Base-by-base conservation (phyloP, 2,797 vertebrate species). In the Ctenosaura bakeri region DNA sequence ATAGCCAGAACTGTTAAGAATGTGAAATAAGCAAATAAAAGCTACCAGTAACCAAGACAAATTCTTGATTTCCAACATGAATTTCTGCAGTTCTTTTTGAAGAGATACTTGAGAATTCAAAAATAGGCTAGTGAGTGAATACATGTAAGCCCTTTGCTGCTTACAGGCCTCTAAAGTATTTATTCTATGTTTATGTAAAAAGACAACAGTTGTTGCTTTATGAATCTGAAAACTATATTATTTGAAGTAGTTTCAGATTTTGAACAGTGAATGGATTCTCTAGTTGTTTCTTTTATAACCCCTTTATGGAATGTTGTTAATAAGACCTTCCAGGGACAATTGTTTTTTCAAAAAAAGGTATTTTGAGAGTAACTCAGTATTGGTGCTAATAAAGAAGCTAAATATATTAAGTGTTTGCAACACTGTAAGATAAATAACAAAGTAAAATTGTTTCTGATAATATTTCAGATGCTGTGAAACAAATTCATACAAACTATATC, bases 401-500 rank as follows among this genome's bases (percentile, higher is more conserved):
- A 54, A 66, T 87, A 35, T 52, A 69, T 83, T 69, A 90, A 76
- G 22, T 56, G 6, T 80, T 81, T 81, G 1, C 12, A 85, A 42
- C 35, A 77, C 42, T 78, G 18, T 29, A 9, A 87, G 71, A 5
- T 77, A 88, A 90, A 14, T 46, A 85, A 29, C 84, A 92, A 93
- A 7, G 80, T 96, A 89, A 96, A 94, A 95, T 81, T 95, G 71
- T 94, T 92, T 91, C 13, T 87, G 82, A 85, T 96, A 93, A 95
- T 98, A 97, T 98, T 78, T 98, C 97, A 99, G 99, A 98, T 99
- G 99, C 97, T 98, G 98, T 96, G 96, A 98, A 95, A 97, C 99
- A 95, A 99, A 99, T 93, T 97, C 98, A 91, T 97, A 98, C 96
- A 99, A 98, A 90, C 97, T 99, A 96, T 99, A 99, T 96, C 99